Conservation (phyloP, 2,888 invertebrate species). For the Pachycephus smyrnensis region DNA sequence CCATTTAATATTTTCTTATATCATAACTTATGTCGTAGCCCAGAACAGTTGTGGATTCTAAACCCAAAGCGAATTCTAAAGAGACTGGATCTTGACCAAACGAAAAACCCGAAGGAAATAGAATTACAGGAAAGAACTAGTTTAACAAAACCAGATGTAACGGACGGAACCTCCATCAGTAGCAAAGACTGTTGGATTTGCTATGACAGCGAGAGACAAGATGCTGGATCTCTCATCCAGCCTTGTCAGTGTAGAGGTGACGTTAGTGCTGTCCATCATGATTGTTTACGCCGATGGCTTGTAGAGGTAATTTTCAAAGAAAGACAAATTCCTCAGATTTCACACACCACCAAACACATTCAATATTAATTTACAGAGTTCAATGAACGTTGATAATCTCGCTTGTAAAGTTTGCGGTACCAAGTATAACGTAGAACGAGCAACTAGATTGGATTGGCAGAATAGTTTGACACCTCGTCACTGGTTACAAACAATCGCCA, state of each 20-base stretch:
- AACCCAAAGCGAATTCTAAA: constrained; percentile 90
- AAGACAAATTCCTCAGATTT: neutral
- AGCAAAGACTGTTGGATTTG: constrained; percentile 93
- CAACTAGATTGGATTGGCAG: constrained; percentile 84
- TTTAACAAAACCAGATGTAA: constrained; percentile 23
- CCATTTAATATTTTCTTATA: neutral
- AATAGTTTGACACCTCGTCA: constrained; percentile 85
- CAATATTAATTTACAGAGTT: constrained; percentile 69
- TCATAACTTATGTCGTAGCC: constrained; percentile 63
- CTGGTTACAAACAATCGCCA: constrained; percentile 85
- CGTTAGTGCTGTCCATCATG: constrained; percentile 92
- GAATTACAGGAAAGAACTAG: constrained; percentile 57
- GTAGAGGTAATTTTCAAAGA: constrained; percentile 76
- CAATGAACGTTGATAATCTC: constrained; percentile 75
- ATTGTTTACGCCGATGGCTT: constrained; percentile 90
- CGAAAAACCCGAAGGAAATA: constrained; percentile 56
- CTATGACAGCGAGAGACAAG: constrained; percentile 84
- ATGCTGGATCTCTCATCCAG: constrained; percentile 83
- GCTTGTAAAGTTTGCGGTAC: constrained; percentile 89
- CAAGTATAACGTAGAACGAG: constrained; percentile 83
- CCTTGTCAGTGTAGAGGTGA: constrained; percentile 93
- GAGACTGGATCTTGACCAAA: constrained; percentile 67
- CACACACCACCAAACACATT: neutral
- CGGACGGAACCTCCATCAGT: constrained; percentile 70
- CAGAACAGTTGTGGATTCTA: constrained; percentile 92